Percentiles rank a stretch among this genome's conserved stretches.
These are phyloP conservation scores for Antitype chi DNA, from an alignment of 2,888 invertebrate species.

Conservation along the genomic window DNA sequence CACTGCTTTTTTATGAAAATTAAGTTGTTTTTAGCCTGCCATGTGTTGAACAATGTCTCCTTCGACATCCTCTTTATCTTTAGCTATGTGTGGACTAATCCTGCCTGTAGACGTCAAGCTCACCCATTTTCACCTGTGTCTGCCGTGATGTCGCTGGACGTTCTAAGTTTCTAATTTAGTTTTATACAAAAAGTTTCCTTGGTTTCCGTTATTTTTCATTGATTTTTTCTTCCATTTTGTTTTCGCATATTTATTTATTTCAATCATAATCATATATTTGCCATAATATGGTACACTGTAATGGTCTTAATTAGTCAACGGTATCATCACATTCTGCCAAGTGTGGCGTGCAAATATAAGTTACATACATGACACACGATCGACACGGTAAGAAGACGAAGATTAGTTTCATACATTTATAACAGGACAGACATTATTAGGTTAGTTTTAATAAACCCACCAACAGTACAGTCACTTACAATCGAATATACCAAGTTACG, in stretches of 20 bases:
- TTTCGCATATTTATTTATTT: not conserved
- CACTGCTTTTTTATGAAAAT: no score
- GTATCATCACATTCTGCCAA: no score
- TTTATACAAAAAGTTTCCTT: not conserved
- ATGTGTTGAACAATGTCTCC: not conserved
- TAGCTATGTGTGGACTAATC: not conserved
- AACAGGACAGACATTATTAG: no score
- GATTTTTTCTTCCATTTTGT: not conserved
- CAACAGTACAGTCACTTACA: not conserved
- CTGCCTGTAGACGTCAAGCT: not conserved
- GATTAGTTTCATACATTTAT: no score
- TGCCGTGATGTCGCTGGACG: not conserved
- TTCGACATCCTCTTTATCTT: not conserved
- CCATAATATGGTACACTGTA: no score
- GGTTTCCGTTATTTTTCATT: not conserved
- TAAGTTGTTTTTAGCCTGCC: no score
- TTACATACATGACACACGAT: no score
- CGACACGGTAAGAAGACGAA: no score
- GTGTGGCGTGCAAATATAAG: no score
- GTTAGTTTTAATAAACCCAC: not conserved
- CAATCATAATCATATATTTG: no score
- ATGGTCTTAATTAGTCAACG: no score
- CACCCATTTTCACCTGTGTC: not conserved
- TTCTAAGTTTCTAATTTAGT: not conserved
- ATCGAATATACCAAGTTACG: not conserved